Percentiles rank a stretch among this genome's conserved stretches.
phyloP scores from a whole-genome alignment of 2,888 invertebrate species.

The Matsumyia berberina region DNA sequence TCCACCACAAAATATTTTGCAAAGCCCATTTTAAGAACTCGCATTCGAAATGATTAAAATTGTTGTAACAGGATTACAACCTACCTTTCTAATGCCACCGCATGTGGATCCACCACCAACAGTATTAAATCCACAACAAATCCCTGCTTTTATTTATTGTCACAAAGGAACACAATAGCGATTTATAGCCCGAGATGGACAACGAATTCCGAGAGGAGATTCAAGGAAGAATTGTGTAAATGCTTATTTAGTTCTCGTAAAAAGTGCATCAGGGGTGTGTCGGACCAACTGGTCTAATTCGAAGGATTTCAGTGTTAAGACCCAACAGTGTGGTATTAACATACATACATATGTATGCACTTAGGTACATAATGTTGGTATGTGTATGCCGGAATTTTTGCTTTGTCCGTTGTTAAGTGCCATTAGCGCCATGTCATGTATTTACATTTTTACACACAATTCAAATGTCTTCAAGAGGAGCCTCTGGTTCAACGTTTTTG shows the following conservation, averaged over 20 bases:
- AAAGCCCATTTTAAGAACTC: constrained; percentile 22
- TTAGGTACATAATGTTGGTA: not conserved
- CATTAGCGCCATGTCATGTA: constrained; percentile 53
- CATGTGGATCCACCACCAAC: constrained; percentile 22
- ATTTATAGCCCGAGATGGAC: constrained; percentile 41
- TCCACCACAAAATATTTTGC: not conserved
- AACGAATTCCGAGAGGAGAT: constrained; percentile 32
- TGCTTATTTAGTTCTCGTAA: constrained; percentile 30
- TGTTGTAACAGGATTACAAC: constrained; percentile 33
- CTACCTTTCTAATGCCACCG: constrained; percentile 25
- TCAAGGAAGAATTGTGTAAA: constrained; percentile 23
- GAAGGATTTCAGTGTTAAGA: constrained; percentile 12
- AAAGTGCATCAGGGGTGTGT: constrained; percentile 26
- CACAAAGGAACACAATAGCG: constrained; percentile 32
- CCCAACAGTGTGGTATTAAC: constrained; percentile 32
- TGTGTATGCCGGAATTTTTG: not conserved
- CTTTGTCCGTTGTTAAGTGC: constrained; percentile 12
- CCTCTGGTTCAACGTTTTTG: constrained; percentile 19
- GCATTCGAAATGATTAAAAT: constrained; percentile 42
- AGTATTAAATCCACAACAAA: constrained; percentile 35
- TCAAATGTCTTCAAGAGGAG: constrained; percentile 47
- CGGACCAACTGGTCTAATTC: constrained; percentile 40
- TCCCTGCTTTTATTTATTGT: constrained; percentile 63
- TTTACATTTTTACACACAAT: too few species aligned
- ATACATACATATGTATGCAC: constrained; percentile 9